Conservation (phyloP, 2,113 vertebrate species). For the Suricata suricatta region DNA sequence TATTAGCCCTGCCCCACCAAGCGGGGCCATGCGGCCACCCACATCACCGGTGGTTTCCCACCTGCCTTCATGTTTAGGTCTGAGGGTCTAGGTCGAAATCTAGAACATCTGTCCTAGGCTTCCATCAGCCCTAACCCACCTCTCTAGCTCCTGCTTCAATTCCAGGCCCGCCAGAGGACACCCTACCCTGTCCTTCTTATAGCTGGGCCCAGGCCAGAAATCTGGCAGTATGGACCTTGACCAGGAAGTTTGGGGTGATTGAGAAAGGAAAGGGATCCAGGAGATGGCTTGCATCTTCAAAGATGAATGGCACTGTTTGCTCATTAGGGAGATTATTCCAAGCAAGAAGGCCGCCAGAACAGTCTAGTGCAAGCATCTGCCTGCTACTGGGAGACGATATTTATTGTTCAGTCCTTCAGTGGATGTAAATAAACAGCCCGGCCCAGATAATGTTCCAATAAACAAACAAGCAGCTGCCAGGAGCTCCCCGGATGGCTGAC, state of each 20-base stretch:
- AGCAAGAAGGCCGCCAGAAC: conserved; percentile 77
- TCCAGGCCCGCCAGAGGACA: not conserved
- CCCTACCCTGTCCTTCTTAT: not conserved
- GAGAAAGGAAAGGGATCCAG: not conserved
- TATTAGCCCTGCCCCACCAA: too few relatives aligned
- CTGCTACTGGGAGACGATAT: conserved; percentile 88
- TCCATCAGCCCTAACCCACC: rapidly evolving
- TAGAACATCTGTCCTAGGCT: not conserved
- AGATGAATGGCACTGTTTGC: conserved; percentile 84
- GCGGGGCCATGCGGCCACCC: not conserved
- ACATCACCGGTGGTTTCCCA: too few relatives aligned
- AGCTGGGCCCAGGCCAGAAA: not conserved
- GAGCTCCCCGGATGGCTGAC: conserved; percentile 85
- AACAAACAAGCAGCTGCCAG: conserved; percentile 89
- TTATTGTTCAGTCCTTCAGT: conserved; percentile 87
- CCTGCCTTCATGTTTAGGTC: not conserved
- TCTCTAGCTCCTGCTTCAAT: not conserved
- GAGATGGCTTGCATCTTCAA: conserved; percentile 77
- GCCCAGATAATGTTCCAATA: conserved; percentile 86
- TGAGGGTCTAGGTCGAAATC: not conserved
- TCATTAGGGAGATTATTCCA: conserved; percentile 87
- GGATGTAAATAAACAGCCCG: conserved; percentile 87
- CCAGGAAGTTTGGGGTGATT: not conserved
- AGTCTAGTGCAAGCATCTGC: conserved; percentile 86
- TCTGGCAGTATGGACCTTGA: not conserved